A percentile compares a stretch with the other conserved stretches of the same genome.
These are phyloP conservation scores for Mormyrus proboscirostris DNA, from an alignment of 2,797 vertebrate genomes.

Conservation along the genomic window DNA sequence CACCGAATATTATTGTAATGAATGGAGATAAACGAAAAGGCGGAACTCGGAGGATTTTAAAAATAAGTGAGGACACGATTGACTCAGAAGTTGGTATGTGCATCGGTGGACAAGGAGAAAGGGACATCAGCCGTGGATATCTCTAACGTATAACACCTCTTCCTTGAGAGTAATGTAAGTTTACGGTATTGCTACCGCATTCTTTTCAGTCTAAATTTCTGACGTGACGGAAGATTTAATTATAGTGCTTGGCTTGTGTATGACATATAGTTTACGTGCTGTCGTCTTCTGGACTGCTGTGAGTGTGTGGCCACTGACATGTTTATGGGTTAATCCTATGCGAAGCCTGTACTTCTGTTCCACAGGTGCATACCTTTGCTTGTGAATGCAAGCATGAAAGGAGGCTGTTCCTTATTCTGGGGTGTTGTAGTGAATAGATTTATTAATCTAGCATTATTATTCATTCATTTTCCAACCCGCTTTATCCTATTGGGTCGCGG, in stretches of 20 bases:
- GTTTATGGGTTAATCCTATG: background rate
- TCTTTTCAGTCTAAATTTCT: constrained; percentile 18
- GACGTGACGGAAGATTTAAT: constrained; percentile 13
- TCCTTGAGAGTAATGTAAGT: background rate
- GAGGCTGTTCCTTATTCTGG: background rate
- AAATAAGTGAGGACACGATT: background rate
- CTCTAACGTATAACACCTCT: background rate
- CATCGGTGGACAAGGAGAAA: background rate
- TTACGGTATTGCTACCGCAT: constrained; percentile 1
- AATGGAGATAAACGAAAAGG: background rate
- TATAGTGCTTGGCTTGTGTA: constrained; percentile 1
- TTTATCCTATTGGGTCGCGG: no score
- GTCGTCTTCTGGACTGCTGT: background rate
- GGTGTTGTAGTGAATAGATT: background rate
- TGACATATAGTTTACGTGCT: background rate
- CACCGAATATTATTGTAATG: background rate
- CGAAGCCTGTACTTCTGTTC: background rate
- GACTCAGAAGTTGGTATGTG: background rate
- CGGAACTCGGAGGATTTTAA: background rate
- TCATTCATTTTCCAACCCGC: no score
- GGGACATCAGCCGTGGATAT: background rate
- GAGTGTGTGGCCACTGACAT: background rate
- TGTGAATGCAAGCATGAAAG: background rate
- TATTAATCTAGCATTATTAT: background rate
- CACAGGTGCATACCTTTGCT: background rate